Conservation (phyloP, 2,113 vertebrate genomes). For the Catharus minimus region DNA sequence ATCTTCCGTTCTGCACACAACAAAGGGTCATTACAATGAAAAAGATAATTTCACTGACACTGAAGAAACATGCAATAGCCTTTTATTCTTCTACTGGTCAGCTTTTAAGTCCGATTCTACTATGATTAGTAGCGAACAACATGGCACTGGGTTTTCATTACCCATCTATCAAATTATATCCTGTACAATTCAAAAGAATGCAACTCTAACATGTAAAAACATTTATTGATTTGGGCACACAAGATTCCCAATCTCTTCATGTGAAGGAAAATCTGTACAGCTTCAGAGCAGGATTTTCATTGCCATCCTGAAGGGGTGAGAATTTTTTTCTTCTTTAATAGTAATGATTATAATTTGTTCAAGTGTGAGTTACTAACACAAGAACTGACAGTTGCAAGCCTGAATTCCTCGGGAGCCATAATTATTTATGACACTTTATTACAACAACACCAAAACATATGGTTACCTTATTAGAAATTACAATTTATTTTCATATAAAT, state of each 20-base stretch:
- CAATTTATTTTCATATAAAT: slow-evolving; percentile 73
- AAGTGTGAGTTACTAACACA: slow-evolving; percentile 19
- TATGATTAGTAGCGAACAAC: not conserved
- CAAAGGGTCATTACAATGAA: not conserved
- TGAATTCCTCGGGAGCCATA: slow-evolving; percentile 59
- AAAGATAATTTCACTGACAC: not conserved
- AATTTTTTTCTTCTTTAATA: not conserved
- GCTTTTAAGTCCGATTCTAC: slow-evolving; percentile 13
- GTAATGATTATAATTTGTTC: slow-evolving; percentile 10
- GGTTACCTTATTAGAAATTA: slow-evolving; percentile 73
- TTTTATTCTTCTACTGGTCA: not conserved
- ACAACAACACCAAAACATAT: slow-evolving; percentile 63
- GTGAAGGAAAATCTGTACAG: not conserved
- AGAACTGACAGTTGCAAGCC: slow-evolving; percentile 49
- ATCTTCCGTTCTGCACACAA: not conserved
- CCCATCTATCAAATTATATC: not conserved
- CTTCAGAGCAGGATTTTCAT: not conserved
- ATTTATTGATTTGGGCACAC: not conserved
- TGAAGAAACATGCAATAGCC: not conserved
- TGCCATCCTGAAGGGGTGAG: not conserved
- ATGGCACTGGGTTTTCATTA: not conserved
- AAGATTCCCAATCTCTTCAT: not conserved
- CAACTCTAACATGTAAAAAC: not conserved
- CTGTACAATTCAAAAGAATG: not conserved
- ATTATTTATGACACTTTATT: slow-evolving; percentile 70